Evolutionary conservation across 2,797 vertebrate species (phyloP), one percentile per base, ranked within the genome.

Genomic region (Limnodromus scolopaceus): DNA sequence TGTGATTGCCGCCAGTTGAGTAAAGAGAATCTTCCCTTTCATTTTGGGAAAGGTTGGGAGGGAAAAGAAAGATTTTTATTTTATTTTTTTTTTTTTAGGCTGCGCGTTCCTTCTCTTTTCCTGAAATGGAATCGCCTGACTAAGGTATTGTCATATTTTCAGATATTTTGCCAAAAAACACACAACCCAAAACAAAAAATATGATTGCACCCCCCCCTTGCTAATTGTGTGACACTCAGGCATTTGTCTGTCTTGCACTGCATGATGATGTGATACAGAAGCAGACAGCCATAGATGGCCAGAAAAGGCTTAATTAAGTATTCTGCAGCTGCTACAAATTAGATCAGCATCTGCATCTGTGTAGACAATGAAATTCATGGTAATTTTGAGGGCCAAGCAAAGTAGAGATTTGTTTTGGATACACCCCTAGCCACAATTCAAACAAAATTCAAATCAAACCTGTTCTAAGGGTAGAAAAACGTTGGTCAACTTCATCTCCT

Each of bases 61-160:
- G 36, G 20, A 8, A 23, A 55, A 19, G 25, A 16, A 74, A 63
- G 30, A 11, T n/a, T 49, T 81, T 46, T 46, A 22, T 48, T 49
- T 15, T 51, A 11, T 28, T 51, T 49, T 49, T 49, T 51, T 53
- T 30, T 75, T 84, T 89, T 91, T 66, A 32, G 72, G 8, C 11
- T 32, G 2, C 1, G 0, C 0, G 0, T 91, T 75, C 30, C 36
- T 95, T 94, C 34, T 91, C 15, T 84, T 84, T 96, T 97, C 94
- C 87, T 93, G 95, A 92, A 98, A 95, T 97, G 92, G 72, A 91
- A 82, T 96, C 27, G 68, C 57, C 93, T 89, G 25, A 89, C 96
- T 90, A 97, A 95, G 91, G 95, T 96, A 94, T 89, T 96, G 46
- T 88, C 84, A 79, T 97, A 91, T 96, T 96, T 97, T 87, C 63